phyloP scores from a whole-genome alignment of 2,797 vertebrate species.

The Holocentrus rufus region DNA sequence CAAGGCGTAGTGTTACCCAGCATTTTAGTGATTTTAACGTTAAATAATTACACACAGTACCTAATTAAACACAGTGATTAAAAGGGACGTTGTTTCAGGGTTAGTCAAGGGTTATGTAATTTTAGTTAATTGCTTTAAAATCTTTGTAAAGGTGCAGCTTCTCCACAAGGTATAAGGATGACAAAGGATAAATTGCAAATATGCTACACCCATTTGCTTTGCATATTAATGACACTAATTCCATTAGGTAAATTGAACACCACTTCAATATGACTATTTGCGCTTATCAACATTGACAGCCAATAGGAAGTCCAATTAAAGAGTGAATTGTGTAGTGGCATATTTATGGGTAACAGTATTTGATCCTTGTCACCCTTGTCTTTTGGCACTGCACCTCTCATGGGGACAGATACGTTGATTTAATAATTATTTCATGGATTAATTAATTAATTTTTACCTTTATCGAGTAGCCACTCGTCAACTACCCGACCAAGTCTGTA shows the following conservation, averaged over 20 bases:
- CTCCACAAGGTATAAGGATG: slow-evolving; percentile 74
- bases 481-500: slow-evolving; percentile 99
- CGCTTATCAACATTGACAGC: slow-evolving; percentile 9
- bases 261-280: slow-evolving; percentile 31
- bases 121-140: slow-evolving; percentile 82
- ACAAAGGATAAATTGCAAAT: slow-evolving; percentile 59
- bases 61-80: slow-evolving; percentile 84
- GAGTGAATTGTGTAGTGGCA: slow-evolving; percentile 2
- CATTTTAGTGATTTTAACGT: slow-evolving; percentile 65
- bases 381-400: slow-evolving; percentile 87
- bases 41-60: slow-evolving; percentile 76
- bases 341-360: slow-evolving; percentile 30
- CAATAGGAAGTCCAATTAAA: slow-evolving; percentile 60
- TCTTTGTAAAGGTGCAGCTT: slow-evolving; percentile 82
- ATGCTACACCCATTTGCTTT: slow-evolving; percentile 16
- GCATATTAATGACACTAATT: slow-evolving; percentile 2
- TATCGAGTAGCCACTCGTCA: slow-evolving; percentile 99
- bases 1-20: slow-evolving; percentile 54
- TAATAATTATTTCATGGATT: slow-evolving; percentile 82
- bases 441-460: slow-evolving; percentile 97
- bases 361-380: slow-evolving; percentile 71
- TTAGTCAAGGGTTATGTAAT: slow-evolving; percentile 88
- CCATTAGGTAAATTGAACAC: slow-evolving; percentile 5
- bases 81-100: slow-evolving; percentile 78
- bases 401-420: slow-evolving; percentile 81